Conservation (phyloP, 1,140 invertebrate genomes). For the Brachionus koreanus region DNA sequence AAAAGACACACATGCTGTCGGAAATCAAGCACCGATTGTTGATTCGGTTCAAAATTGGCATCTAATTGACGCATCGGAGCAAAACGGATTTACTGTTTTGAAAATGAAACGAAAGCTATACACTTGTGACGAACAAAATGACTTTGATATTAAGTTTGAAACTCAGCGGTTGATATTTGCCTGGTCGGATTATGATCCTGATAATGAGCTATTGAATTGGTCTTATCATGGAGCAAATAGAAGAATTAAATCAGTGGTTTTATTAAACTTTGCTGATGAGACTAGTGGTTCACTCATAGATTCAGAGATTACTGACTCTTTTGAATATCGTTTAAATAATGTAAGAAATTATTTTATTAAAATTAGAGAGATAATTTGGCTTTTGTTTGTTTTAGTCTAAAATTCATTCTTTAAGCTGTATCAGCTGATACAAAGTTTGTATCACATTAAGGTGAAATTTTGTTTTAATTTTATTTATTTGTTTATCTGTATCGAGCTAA, state of each 20-base stretch:
- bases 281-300: neutral
- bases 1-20: neutral
- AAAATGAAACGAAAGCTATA: neutral
- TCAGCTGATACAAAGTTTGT: no score
- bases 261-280: constrained; percentile 23
- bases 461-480: no score
- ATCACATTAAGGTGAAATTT: no score
- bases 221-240: constrained; percentile 20
- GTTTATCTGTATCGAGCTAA: no score
- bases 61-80: neutral
- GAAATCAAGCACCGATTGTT: neutral
- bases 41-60: neutral
- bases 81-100: constrained; percentile 5
- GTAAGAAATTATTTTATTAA: neutral
- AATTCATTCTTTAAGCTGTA: no score
- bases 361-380: neutral
- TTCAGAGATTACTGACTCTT: neutral
- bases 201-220: neutral
- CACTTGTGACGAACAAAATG: constrained; percentile 3
- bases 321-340: neutral
- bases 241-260: neutral
- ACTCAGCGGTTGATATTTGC: constrained; percentile 12
- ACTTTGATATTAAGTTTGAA: constrained; percentile 25
- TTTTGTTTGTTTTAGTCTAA: no score
- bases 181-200: neutral